Evolutionary conservation across 2,797 vertebrate species (phyloP).

Genomic region (Lophotriccus pileatus): DNA sequence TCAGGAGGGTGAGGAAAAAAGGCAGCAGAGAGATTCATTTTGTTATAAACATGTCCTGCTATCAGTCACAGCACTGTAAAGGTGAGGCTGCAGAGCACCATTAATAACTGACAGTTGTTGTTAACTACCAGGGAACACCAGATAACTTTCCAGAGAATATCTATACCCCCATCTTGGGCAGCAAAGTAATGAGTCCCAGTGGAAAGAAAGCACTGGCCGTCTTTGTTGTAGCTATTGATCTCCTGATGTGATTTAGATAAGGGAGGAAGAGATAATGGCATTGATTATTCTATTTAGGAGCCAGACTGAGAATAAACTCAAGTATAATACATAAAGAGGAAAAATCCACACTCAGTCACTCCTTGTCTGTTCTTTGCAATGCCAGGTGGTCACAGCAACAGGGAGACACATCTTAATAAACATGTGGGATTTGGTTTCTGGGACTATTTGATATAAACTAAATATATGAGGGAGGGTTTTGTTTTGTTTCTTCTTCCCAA

Average conservation of each 20-base stretch:
- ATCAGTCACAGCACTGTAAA: background rate
- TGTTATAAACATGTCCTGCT: slow-evolving; percentile 2
- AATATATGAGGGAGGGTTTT: background rate
- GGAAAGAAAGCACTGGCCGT: slow-evolving; percentile 67
- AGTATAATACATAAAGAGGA: slow-evolving; percentile 67
- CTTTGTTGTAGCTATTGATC: slow-evolving; percentile 83
- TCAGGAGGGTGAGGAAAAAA: background rate
- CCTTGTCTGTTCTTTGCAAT: slow-evolving; percentile 52
- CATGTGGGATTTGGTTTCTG: slow-evolving; percentile 9
- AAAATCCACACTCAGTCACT: slow-evolving; percentile 55
- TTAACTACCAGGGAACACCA: slow-evolving; percentile 73
- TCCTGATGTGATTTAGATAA: slow-evolving; percentile 83
- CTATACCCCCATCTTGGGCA: slow-evolving; percentile 65
- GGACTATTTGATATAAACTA: background rate
- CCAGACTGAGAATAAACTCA: slow-evolving; percentile 73
- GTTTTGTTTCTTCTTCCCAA: background rate
- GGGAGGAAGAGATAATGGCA: slow-evolving; percentile 81
- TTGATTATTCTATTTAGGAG: slow-evolving; percentile 85
- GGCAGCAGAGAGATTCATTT: background rate
- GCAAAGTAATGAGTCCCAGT: slow-evolving; percentile 79
- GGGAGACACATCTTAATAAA: slow-evolving; percentile 67
- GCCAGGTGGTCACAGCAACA: slow-evolving; percentile 22
- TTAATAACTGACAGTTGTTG: slow-evolving; percentile 75
- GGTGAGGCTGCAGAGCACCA: slow-evolving; percentile 28
- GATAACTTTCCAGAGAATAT: slow-evolving; percentile 74